These are phyloP conservation scores for Phoxinus dragarum DNA, from an alignment of 2,797 vertebrate species.

Conservation along the genomic window DNA sequence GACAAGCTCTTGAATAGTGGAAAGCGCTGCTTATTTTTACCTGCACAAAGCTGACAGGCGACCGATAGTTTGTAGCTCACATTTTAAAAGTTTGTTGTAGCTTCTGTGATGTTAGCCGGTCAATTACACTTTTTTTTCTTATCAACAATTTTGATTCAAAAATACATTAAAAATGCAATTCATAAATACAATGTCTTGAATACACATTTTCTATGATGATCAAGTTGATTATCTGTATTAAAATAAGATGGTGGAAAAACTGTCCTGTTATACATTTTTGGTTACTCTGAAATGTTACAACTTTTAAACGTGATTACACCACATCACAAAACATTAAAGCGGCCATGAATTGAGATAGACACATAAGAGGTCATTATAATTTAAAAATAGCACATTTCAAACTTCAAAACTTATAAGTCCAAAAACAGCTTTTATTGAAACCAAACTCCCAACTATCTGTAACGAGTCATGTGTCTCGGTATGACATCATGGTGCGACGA, in stretches of 20 bases:
- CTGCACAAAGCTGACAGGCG: conserved; percentile 63
- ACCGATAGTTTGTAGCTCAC: conserved; percentile 33
- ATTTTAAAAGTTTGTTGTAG: neutral
- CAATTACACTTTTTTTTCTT: too few relatives aligned
- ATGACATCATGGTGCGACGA: neutral
- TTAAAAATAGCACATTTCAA: too few relatives aligned
- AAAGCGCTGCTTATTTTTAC: conserved; percentile 70
- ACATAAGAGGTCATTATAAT: too few relatives aligned
- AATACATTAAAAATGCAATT: neutral
- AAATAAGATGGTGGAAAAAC: neutral
- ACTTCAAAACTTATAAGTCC: neutral
- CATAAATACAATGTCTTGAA: neutral
- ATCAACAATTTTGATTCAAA: neutral
- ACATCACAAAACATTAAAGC: too few relatives aligned
- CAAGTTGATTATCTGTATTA: neutral
- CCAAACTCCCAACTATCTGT: neutral
- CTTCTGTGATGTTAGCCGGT: neutral
- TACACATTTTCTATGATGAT: neutral
- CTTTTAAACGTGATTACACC: too few relatives aligned
- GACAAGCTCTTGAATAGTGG: conserved; percentile 67
- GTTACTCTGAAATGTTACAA: too few relatives aligned
- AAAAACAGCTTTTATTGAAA: neutral
- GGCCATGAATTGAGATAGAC: too few relatives aligned
- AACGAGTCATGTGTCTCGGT: neutral
- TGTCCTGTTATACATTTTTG: neutral